phyloP scores from a whole-genome alignment of 2,888 invertebrate species.

The Mythimna loreyi region DNA sequence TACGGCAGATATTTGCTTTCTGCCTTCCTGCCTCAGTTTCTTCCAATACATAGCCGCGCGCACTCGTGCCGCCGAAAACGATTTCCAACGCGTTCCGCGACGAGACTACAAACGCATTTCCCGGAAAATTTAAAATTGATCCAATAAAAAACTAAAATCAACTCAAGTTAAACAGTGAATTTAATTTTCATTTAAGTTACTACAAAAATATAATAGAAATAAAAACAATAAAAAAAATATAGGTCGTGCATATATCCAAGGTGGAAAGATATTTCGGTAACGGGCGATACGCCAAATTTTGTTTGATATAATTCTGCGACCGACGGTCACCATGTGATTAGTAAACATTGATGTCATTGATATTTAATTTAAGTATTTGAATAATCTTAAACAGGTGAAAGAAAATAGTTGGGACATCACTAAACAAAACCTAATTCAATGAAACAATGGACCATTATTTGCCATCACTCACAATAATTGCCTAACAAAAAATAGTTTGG shows the following conservation, averaged over 20 bases:
- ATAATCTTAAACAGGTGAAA: constrained; percentile 1
- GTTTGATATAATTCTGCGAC: constrained; percentile 66
- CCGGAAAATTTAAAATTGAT: neutral
- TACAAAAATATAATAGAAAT: constrained; percentile 6
- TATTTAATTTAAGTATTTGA: constrained; percentile 19
- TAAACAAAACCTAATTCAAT: constrained; percentile 1
- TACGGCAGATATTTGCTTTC: constrained; percentile 57
- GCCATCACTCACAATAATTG: neutral
- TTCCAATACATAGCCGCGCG: constrained; percentile 54
- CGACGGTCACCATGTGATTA: constrained; percentile 64
- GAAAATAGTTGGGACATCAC: neutral
- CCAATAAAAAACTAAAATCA: neutral
- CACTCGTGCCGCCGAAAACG: constrained; percentile 53
- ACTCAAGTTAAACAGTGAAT: constrained; percentile 5
- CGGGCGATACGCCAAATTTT: constrained; percentile 83
- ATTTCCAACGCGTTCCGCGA: constrained; percentile 30
- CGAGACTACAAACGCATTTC: constrained; percentile 37
- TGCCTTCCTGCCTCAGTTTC: constrained; percentile 69
- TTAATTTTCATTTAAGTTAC: neutral
- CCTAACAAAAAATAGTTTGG: neutral
- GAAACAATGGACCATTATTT: constrained; percentile 2
- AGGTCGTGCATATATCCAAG: constrained; percentile 73
- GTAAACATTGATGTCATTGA: constrained; percentile 68
- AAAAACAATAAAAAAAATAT: constrained; percentile 54
- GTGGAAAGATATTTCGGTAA: constrained; percentile 83